Evolutionary conservation across 2,797 vertebrate species (phyloP).

Genomic region (Epinephelus coioides): DNA sequence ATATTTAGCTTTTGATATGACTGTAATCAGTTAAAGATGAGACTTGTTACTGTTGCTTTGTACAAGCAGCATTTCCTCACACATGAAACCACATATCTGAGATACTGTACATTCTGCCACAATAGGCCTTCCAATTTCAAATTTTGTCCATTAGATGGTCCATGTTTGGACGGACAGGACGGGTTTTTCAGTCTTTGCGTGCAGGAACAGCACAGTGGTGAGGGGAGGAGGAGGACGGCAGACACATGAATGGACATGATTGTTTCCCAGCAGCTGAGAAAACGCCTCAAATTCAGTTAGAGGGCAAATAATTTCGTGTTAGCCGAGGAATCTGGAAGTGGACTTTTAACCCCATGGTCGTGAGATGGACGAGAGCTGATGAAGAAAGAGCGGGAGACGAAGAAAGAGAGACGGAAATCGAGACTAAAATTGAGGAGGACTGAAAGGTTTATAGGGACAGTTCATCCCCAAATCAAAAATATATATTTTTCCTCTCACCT

Average conservation of each 20-base stretch:
- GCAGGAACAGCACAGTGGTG: background rate
- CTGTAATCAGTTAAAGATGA: too few relatives aligned
- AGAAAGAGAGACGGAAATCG: background rate
- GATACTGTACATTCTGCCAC: background rate
- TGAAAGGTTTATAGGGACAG: background rate
- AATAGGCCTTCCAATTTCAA: background rate
- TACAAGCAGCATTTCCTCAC: too few relatives aligned
- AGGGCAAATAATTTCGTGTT: constrained; percentile 66
- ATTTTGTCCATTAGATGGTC: constrained; percentile 28
- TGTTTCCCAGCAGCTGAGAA: constrained; percentile 68
- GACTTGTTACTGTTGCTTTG: too few relatives aligned
- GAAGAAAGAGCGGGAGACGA: background rate
- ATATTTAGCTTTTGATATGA: background rate
- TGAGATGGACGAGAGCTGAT: background rate
- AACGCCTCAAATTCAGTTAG: constrained; percentile 75
- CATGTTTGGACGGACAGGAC: constrained; percentile 26
- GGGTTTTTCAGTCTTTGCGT: constrained; percentile 10
- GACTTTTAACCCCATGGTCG: constrained; percentile 66
- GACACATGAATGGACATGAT: constrained; percentile 64
- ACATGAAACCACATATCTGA: too few relatives aligned
- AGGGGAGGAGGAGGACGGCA: background rate
- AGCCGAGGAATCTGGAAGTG: constrained; percentile 60
- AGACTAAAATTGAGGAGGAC: background rate
- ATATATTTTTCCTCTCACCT: too few relatives aligned
- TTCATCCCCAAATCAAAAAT: too few relatives aligned